A percentile compares a stretch with the other conserved stretches of the same genome.
Evolutionary conservation across 2,113 vertebrate species (phyloP).

Genomic region (Pholis gunnellus): DNA sequence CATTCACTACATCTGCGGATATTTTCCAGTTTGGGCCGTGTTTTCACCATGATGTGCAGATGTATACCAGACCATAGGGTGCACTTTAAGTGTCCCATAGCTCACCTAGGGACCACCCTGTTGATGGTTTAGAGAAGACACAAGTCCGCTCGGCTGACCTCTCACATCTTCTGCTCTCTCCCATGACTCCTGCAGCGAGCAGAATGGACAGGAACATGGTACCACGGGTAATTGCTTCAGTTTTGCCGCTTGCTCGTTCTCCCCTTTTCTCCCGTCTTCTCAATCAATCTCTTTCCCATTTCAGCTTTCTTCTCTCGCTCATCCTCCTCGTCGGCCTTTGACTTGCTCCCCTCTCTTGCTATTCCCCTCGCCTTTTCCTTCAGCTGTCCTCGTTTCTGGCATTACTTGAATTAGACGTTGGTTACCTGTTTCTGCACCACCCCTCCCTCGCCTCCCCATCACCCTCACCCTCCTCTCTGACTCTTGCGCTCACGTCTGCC

Average conservation of each 20-base stretch:
- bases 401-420: conserved; percentile 51
- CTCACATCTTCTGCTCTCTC: conserved; percentile 32
- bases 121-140: conserved; percentile 25
- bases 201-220: conserved; percentile 6
- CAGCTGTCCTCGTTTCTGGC: conserved; percentile 52
- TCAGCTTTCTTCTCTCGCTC: conserved; percentile 11
- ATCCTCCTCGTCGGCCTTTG: conserved; percentile 32
- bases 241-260: conserved; percentile 1
- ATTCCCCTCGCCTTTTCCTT: conserved; percentile 39
- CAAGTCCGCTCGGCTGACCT: conserved; percentile 18
- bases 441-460: neutral
- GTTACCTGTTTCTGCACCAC: conserved; percentile 55
- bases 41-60: neutral
- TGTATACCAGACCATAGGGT: neutral
- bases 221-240: conserved; percentile 47
- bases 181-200: conserved; percentile 9
- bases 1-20: neutral
- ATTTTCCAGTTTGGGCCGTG: neutral
- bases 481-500: conserved; percentile 7
- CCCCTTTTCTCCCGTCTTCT: conserved; percentile 19
- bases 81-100: conserved; percentile 5
- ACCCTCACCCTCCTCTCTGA: neutral
- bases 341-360: conserved; percentile 26
- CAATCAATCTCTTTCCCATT: conserved; percentile 28
- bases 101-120: conserved; percentile 6